Percentiles rank a stretch among this genome's conserved stretches.
Conservation (phyloP, 1,140 invertebrate genomes). For the Acromyrmex echinatior region DNA sequence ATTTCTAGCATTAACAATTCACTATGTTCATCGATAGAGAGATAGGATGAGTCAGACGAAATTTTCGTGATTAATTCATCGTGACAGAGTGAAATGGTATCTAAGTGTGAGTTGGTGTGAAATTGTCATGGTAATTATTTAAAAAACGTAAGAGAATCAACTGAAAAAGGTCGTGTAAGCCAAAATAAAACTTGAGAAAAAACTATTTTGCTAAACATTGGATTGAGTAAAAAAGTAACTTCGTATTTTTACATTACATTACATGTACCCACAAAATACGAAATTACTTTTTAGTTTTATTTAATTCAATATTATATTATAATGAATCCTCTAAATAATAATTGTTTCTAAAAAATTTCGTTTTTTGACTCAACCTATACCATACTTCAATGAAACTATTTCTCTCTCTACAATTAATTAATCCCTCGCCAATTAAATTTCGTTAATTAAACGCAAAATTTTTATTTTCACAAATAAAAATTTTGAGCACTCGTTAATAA, state of each 20-base stretch:
- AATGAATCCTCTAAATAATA: not conserved
- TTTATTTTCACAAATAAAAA: not conserved
- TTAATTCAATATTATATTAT: too few relatives aligned
- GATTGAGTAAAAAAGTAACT: too few relatives aligned
- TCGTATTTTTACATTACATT: too few relatives aligned
- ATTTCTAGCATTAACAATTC: not conserved
- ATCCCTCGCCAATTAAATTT: too few relatives aligned
- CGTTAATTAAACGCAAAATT: conserved; percentile 18
- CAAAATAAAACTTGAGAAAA: not conserved
- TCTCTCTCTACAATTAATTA: not conserved
- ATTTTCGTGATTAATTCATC: conserved; percentile 15
- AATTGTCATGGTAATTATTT: not conserved
- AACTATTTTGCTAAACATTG: not conserved
- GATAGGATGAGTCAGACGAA: conserved; percentile 71
- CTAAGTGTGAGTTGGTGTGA: not conserved
- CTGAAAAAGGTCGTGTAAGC: not conserved
- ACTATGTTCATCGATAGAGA: not conserved
- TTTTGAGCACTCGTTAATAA: not conserved
- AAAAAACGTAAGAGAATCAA: not conserved
- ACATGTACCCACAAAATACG: too few relatives aligned
- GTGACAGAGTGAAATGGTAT: not conserved
- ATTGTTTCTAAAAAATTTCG: not conserved
- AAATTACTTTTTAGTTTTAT: too few relatives aligned
- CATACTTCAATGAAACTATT: too few relatives aligned
- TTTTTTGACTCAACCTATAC: conserved; percentile 67